Percentiles rank a stretch among this genome's conserved stretches.
Evolutionary conservation across 37 sponge, comb jelly and placozoan species (phyloP).

Genomic region (Bolinopsis microptera): DNA sequence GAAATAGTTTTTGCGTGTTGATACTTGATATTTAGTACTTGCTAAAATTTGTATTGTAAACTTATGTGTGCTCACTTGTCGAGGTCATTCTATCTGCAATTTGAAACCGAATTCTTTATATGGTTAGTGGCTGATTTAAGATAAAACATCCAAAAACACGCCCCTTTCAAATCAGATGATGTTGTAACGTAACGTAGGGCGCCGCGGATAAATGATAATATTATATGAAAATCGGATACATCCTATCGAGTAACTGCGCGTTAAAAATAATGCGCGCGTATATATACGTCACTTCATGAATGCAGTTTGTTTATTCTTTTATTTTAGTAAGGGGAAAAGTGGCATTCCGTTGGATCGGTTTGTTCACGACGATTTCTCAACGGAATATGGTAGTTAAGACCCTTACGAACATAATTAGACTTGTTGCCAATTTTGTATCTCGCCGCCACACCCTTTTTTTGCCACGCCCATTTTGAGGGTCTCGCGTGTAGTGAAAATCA

Average conservation of each 20-base stretch:
- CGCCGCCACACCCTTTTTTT: no score
- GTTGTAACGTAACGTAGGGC: neutral
- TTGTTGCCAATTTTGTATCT: no score
- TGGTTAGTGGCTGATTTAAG: neutral
- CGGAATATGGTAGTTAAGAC: no score
- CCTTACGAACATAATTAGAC: no score
- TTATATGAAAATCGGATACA: neutral
- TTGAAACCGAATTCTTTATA: neutral
- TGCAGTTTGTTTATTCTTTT: no score
- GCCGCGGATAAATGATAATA: neutral
- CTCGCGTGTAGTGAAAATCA: no score
- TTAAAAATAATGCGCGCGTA: neutral
- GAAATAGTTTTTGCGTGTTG: neutral
- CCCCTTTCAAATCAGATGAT: neutral
- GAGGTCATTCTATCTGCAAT: neutral
- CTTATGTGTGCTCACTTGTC: neutral
- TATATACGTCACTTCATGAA: neutral
- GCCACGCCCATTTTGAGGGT: no score
- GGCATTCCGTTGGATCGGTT: no score
- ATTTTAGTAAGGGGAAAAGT: no score
- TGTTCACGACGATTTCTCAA: no score
- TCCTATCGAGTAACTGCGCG: neutral
- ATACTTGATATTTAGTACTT: neutral
- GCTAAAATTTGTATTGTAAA: neutral
- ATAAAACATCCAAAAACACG: neutral